These are phyloP conservation scores for Tinamus guttatus DNA, from an alignment of 2,113 vertebrate species.

Conservation along the genomic window DNA sequence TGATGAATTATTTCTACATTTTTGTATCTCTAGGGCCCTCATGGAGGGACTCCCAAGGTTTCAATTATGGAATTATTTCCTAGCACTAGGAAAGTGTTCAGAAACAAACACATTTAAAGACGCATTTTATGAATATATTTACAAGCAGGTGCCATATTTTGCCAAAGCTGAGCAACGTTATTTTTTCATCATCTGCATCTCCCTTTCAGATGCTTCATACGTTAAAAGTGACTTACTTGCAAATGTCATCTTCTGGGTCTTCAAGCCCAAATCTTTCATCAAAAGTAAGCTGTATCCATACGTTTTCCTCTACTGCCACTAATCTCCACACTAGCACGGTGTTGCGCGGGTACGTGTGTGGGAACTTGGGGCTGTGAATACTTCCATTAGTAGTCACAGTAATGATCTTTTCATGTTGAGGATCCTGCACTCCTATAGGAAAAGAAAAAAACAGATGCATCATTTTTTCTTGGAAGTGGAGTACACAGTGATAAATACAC, in stretches of 20 bases:
- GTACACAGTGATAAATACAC: neutral
- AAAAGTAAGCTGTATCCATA: constrained; percentile 93
- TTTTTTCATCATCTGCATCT: neutral
- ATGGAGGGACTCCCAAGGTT: neutral
- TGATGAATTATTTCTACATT: neutral
- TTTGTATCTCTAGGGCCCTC: neutral
- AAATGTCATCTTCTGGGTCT: constrained; percentile 94
- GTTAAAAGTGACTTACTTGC: constrained; percentile 89
- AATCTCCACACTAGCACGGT: constrained; percentile 90
- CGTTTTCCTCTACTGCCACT: constrained; percentile 85
- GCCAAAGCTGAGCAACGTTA: neutral
- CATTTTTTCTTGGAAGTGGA: neutral
- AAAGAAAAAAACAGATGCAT: constrained; percentile 49
- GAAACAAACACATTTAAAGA: neutral
- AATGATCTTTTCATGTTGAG: constrained; percentile 93
- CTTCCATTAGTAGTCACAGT: constrained; percentile 90
- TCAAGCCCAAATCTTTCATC: constrained; percentile 96
- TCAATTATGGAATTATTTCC: neutral
- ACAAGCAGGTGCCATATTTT: neutral
- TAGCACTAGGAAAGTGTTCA: neutral
- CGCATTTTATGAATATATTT: neutral
- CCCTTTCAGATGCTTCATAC: neutral
- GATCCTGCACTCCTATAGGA: constrained; percentile 91
- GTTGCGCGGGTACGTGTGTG: constrained; percentile 91
- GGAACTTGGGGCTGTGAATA: constrained; percentile 95